phyloP scores from a whole-genome alignment of 2,113 vertebrate genomes.

The Cynocephalus volans region DNA sequence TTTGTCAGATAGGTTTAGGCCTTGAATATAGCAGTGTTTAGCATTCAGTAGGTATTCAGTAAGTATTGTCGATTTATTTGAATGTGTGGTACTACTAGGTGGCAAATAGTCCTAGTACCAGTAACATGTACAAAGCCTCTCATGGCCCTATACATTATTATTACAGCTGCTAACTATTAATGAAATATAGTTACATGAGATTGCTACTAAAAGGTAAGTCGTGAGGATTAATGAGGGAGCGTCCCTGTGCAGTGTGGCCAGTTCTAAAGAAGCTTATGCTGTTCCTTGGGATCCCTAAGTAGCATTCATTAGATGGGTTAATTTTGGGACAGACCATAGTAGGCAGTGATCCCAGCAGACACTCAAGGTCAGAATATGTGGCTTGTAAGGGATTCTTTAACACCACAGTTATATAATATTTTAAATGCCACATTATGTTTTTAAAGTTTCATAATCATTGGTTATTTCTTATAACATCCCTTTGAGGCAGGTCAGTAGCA shows the following conservation, averaged over 20 bases:
- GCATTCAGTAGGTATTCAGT: background rate
- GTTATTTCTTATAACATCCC: conserved; percentile 54
- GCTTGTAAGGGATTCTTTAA: conserved; percentile 47
- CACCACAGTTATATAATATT: background rate
- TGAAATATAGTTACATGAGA: background rate
- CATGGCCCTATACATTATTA: background rate
- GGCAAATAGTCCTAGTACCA: background rate
- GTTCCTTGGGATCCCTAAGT: background rate
- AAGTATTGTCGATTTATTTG: conserved; percentile 33
- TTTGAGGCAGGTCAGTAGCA: conserved; percentile 60
- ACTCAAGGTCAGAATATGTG: background rate
- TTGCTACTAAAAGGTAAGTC: background rate
- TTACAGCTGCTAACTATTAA: background rate
- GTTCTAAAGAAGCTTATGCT: background rate
- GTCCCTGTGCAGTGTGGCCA: background rate
- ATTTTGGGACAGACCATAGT: conserved; percentile 4
- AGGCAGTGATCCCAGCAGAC: background rate
- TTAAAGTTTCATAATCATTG: conserved; percentile 61
- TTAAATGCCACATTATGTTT: conserved; percentile 39
- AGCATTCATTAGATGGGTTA: conserved; percentile 28
- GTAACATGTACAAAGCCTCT: background rate
- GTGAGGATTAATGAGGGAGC: background rate
- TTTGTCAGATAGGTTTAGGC: background rate
- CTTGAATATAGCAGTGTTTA: background rate
- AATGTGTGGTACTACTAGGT: background rate